A percentile compares a stretch with the other conserved stretches of the same genome.
Evolutionary conservation across 2,888 invertebrate genomes (phyloP).

Genomic region (Argynnis bischoffii): DNA sequence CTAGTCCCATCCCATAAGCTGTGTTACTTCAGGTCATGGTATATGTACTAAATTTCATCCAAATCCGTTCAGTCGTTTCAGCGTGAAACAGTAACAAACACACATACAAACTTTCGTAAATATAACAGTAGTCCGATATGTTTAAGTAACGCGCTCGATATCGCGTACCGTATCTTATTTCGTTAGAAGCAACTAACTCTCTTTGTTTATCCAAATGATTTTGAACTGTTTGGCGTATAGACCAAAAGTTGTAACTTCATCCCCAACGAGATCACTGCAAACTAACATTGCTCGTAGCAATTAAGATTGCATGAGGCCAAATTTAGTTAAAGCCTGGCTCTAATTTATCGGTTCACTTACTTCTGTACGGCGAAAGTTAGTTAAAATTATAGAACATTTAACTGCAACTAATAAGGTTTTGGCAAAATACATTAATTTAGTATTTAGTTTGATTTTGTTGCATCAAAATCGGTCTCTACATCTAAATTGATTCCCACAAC

Average conservation of each 20-base stretch:
- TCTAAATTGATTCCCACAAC: too few relatives aligned
- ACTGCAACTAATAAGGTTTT: slow-evolving; percentile 14
- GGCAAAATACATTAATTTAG: not conserved
- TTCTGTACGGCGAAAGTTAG: slow-evolving; percentile 31
- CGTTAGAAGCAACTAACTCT: not conserved
- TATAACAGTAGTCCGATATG: not conserved
- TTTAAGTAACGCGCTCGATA: too few relatives aligned
- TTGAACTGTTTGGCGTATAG: slow-evolving; percentile 41
- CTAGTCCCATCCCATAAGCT: too few relatives aligned
- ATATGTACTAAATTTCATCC: too few relatives aligned
- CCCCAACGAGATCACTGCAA: slow-evolving; percentile 37
- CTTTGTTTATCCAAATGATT: slow-evolving; percentile 30
- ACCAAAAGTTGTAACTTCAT: slow-evolving; percentile 37
- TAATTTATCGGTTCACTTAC: slow-evolving; percentile 63
- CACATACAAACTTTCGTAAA: not conserved
- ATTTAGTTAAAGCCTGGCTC: slow-evolving; percentile 61
- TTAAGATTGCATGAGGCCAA: slow-evolving; percentile 73
- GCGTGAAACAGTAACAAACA: not conserved
- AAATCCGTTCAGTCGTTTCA: too few relatives aligned
- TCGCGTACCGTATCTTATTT: too few relatives aligned
- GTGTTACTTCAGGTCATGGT: too few relatives aligned
- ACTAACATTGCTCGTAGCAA: slow-evolving; percentile 59
- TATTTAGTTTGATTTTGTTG: not conserved
- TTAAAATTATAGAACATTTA: slow-evolving; percentile 10
- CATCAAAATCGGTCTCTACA: too few relatives aligned